phyloP scores from a whole-genome alignment of 2,113 vertebrate species.

The Gadus macrocephalus region DNA sequence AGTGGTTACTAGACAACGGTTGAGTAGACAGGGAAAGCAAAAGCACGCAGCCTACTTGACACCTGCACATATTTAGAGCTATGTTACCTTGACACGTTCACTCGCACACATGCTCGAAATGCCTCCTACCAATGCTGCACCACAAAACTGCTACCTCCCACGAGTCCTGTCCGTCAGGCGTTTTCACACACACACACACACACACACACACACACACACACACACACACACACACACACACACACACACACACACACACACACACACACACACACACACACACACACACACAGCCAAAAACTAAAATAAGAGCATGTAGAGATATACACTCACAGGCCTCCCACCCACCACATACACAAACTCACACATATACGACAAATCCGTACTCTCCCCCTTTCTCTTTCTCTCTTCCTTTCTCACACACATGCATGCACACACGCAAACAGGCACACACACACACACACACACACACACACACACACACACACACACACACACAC shows the following conservation, averaged over 20 bases:
- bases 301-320: too few species aligned
- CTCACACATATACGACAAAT: too few species aligned
- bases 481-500: not conserved
- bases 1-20: conserved; percentile 12
- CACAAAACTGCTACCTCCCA: not conserved
- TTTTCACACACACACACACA: too few species aligned
- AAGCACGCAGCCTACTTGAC: not conserved
- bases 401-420: not conserved
- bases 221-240: too few species aligned
- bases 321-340: too few species aligned
- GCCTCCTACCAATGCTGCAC: not conserved
- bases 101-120: not conserved
- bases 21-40: not conserved
- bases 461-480: not conserved
- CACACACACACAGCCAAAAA: too few species aligned
- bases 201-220: too few species aligned
- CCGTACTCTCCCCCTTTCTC: too few species aligned
- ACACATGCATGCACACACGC: not conserved
- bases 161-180: not conserved
- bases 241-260: too few species aligned
- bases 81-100: not conserved
- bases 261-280: too few species aligned
- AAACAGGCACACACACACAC: not conserved
- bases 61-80: not conserved
- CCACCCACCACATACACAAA: too few species aligned